Percentiles rank a stretch among this genome's conserved stretches.
These are phyloP conservation scores for Crepidodera aurea DNA, from an alignment of 2,888 invertebrate species.

Conservation along the genomic window DNA sequence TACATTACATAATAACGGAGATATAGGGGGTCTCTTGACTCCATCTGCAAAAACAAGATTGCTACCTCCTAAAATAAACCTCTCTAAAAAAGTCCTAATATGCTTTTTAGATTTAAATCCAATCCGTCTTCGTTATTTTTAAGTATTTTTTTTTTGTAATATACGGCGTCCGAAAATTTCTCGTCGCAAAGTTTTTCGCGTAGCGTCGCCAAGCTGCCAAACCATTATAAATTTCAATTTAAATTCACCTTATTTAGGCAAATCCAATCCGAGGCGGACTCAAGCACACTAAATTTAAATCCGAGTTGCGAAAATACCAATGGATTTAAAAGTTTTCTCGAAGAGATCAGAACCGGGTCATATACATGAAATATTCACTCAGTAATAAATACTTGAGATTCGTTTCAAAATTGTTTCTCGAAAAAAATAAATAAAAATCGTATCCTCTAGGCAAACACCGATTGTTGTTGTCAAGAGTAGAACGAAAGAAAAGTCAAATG, in stretches of 20 bases:
- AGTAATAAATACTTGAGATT: not conserved
- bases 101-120: not conserved
- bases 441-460: too few species aligned
- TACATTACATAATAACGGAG: too few species aligned
- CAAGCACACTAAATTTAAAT: constrained; percentile 27
- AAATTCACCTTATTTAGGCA: constrained; percentile 36
- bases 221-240: constrained; percentile 36
- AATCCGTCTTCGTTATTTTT: not conserved
- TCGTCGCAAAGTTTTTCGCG: constrained; percentile 3
- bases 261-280: constrained; percentile 28
- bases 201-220: constrained; percentile 8
- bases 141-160: not conserved
- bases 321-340: constrained; percentile 21
- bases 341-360: constrained; percentile 16
- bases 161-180: not conserved
- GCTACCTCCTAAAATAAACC: too few species aligned
- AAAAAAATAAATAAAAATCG: too few species aligned
- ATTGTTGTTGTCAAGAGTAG: too few species aligned
- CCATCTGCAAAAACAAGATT: too few species aligned
- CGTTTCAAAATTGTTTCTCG: too few species aligned
- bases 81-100: not conserved
- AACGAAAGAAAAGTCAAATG: too few species aligned
- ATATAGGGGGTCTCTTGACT: too few species aligned
- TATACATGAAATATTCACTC: constrained; percentile 25
- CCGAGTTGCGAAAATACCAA: constrained; percentile 17